These are phyloP conservation scores for Thrips palmi DNA, from an alignment of 1,140 invertebrate genomes.

Conservation along the genomic window DNA sequence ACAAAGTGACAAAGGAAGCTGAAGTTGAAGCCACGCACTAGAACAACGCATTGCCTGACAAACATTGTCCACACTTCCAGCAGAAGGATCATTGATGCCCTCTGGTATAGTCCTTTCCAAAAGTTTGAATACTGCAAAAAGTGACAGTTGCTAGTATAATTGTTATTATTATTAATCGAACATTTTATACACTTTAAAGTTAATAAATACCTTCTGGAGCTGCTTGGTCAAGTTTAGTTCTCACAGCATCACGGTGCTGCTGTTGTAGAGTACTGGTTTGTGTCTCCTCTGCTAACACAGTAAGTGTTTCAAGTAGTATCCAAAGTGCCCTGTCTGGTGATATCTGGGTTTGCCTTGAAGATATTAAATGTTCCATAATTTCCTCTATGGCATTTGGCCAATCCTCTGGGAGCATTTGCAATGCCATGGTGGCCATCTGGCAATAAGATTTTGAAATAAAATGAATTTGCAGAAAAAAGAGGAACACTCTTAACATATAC, in stretches of 20 bases:
- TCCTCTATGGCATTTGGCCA: slow-evolving; percentile 46
- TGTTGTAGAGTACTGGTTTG: slow-evolving; percentile 17
- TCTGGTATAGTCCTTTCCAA: too few relatives aligned
- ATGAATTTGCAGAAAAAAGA: too few relatives aligned
- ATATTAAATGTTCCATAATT: slow-evolving; percentile 41
- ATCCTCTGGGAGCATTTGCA: slow-evolving; percentile 33
- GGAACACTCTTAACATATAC: not conserved
- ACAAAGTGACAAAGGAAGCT: slow-evolving; percentile 25
- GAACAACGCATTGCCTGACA: slow-evolving; percentile 33
- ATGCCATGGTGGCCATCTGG: not conserved
- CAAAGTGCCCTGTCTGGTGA: slow-evolving; percentile 29
- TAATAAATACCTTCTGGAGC: slow-evolving; percentile 19
- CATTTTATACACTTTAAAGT: too few relatives aligned
- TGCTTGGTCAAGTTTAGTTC: slow-evolving; percentile 26
- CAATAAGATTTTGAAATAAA: slow-evolving; percentile 2
- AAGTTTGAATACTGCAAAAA: too few relatives aligned
- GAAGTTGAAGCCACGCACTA: slow-evolving; percentile 39
- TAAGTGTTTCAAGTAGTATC: slow-evolving; percentile 50
- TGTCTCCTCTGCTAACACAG: slow-evolving; percentile 67
- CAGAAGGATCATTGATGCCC: too few relatives aligned
- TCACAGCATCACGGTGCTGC: slow-evolving; percentile 23
- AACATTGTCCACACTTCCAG: slow-evolving; percentile 9
- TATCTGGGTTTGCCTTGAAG: slow-evolving; percentile 33
- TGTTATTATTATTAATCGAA: too few relatives aligned
- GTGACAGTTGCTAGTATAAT: too few relatives aligned